Base-by-base conservation (phyloP, 2,888 invertebrate species). In the Tridacna gigas region DNA sequence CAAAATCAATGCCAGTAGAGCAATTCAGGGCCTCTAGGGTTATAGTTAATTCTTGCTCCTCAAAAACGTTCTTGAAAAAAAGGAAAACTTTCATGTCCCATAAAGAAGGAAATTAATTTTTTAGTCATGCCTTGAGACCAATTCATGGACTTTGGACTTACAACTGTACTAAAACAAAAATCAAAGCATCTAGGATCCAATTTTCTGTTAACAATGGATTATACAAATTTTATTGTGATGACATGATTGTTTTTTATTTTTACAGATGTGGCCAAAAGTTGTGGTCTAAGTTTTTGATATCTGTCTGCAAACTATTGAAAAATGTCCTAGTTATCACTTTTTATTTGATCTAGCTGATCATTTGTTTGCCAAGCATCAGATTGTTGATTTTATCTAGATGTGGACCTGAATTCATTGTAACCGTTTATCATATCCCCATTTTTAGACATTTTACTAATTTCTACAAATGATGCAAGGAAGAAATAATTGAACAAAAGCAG, bases 281-380 rank as follows among this genome's bases (percentile, higher is more conserved):
- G 51, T 71, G 71, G 26, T 51, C 51, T 66, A 26, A 25, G 25
- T 71, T 71, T 51, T 48, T 26, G 1, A 25, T 25, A 25, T 71
- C 13, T 71, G 71, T 71, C 71, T 51, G 71, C 71, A 71, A 71
- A n/a, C 20, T 71, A 51, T 71, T 71, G 25, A 51, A 71, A 47
- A 48, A 71, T 51, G 51, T 71, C 51, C 22, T 71, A 71, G 71
- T 71, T 51, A 51, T 71, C 71, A 71, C 71, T 22, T 51, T 67
- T 71, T 51, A 48, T 63, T 71, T 71, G 25, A 48, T 51, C 71
- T 71, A 71, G 71, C n/a, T 51, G 51, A 71, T n/a, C 51, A 26
- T 71, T 71, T 71, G 47, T 71, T 71, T 71, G 71, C 71, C 71
- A 51, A 25, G 51, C 71, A 71, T 71, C 71, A 26, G 45, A 51